These are phyloP conservation scores for Cacajao melanocephalus DNA, from an alignment of 2,797 vertebrate species.

Conservation along the genomic window DNA sequence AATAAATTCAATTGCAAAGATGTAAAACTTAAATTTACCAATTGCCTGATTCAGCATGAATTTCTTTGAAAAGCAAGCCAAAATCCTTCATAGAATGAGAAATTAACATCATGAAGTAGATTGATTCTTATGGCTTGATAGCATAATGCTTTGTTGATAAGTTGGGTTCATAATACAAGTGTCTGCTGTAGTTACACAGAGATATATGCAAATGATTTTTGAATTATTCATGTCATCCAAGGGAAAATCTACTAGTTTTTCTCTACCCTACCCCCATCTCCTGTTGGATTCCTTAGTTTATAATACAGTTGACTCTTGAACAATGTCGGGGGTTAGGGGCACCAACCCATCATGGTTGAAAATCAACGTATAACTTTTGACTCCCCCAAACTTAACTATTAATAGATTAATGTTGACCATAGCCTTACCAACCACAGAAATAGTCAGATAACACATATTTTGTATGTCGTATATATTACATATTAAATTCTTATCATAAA, in stretches of 20 bases:
- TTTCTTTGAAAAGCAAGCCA: neutral
- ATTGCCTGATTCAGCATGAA: neutral
- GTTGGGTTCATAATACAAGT: neutral
- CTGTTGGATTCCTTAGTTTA: neutral
- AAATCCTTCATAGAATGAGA: neutral
- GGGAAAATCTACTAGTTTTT: neutral
- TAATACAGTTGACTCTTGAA: neutral
- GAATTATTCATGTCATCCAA: neutral
- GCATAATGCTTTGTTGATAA: neutral
- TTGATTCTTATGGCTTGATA: neutral
- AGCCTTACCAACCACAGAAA: neutral
- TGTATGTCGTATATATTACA: neutral
- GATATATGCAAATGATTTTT: neutral
- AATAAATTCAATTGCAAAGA: neutral
- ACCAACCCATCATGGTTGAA: neutral
- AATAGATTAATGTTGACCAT: neutral
- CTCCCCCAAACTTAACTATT: neutral
- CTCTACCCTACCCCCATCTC: neutral
- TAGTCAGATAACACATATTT: neutral
- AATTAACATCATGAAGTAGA: neutral
- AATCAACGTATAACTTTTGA: neutral
- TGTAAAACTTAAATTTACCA: neutral
- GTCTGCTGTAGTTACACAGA: neutral
- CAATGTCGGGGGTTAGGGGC: neutral
- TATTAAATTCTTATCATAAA: neutral